These are phyloP conservation scores for Centropus unirufus DNA, from an alignment of 2,113 vertebrate species.

Conservation along the genomic window DNA sequence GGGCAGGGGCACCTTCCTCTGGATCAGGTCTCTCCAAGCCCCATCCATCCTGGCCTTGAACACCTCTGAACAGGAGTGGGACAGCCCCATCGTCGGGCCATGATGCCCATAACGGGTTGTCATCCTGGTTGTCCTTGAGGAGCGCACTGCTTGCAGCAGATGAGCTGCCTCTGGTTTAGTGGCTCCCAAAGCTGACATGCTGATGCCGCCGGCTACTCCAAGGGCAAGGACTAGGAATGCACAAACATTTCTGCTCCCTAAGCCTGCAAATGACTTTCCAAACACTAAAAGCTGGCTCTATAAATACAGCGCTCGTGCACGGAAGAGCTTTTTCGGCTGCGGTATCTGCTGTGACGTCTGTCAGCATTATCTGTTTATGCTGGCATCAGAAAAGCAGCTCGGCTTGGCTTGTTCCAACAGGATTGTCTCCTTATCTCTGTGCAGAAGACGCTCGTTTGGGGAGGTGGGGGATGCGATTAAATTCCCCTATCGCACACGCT, in stretches of 20 bases:
- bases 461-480: background rate
- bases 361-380: background rate
- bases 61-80: background rate
- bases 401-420: background rate
- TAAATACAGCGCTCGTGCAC: background rate
- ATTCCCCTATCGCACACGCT: background rate
- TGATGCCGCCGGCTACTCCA: background rate
- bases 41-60: no score
- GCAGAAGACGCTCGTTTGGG: background rate
- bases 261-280: background rate
- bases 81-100: background rate
- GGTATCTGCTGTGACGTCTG: background rate
- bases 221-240: background rate
- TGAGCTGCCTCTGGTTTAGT: background rate
- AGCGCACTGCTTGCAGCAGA: background rate
- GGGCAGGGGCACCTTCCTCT: no score
- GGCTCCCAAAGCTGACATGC: background rate
- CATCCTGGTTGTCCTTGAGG: background rate
- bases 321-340: background rate
- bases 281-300: background rate
- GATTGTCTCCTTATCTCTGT: conserved; percentile 29
- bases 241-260: background rate
- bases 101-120: background rate
- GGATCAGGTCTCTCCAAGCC: no score
- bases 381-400: background rate